These are phyloP conservation scores for Dolichallabes microphthalmus DNA, from an alignment of 2,113 vertebrate species.

Conservation along the genomic window DNA sequence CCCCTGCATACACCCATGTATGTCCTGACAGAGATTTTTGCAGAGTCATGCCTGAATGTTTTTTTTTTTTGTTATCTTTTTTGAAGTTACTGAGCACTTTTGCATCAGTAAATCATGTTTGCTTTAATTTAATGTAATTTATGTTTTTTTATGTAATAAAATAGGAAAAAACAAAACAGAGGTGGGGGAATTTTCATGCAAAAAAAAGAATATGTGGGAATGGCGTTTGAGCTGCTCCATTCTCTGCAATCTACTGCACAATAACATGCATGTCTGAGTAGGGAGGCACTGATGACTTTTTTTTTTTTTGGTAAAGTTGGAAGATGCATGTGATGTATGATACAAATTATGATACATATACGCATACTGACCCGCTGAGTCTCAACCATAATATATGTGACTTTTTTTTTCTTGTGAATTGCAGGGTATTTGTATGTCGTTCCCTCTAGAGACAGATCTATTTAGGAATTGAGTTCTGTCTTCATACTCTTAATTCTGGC, in stretches of 20 bases:
- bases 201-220: slow-evolving; percentile 58
- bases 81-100: slow-evolving; percentile 55
- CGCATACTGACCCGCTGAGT: slow-evolving; percentile 46
- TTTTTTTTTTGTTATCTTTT: slow-evolving; percentile 47
- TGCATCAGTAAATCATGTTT: slow-evolving; percentile 26
- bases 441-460: slow-evolving; percentile 48
- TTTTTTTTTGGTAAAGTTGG: slow-evolving; percentile 58
- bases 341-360: slow-evolving; percentile 79
- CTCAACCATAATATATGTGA: slow-evolving; percentile 12
- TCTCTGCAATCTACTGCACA: slow-evolving; percentile 54
- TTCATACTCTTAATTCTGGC: slow-evolving; percentile 57
- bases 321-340: slow-evolving; percentile 77
- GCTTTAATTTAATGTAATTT: slow-evolving; percentile 48
- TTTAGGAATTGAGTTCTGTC: slow-evolving; percentile 53
- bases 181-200: slow-evolving; percentile 68
- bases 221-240: slow-evolving; percentile 45
- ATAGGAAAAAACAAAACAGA: slow-evolving; percentile 51
- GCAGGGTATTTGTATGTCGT: slow-evolving; percentile 53
- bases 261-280: slow-evolving; percentile 58
- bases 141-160: slow-evolving; percentile 50
- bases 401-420: slow-evolving; percentile 32
- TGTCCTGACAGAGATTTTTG: slow-evolving; percentile 52
- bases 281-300: slow-evolving; percentile 46
- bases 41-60: slow-evolving; percentile 72
- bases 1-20: slow-evolving; percentile 35